A percentile compares a stretch with the other conserved stretches of the same genome.
These are phyloP conservation scores for Pangasius djambal DNA, from an alignment of 2,797 vertebrate genomes.

Conservation along the genomic window DNA sequence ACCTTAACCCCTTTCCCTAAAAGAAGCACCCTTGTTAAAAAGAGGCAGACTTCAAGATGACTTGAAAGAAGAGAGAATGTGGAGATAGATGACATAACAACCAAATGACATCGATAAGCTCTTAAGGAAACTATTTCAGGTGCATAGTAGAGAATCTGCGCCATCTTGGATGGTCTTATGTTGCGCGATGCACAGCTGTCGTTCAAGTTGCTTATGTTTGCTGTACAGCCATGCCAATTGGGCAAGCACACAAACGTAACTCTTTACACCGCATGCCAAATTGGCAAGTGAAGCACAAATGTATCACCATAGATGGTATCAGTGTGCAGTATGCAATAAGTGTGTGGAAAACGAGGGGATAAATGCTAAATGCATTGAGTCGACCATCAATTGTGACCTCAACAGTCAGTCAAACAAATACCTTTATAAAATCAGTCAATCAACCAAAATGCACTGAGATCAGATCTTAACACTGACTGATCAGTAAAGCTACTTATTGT, in stretches of 20 bases:
- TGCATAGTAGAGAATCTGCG: neutral
- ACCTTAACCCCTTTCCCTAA: neutral
- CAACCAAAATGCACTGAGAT: neutral
- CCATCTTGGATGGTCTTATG: conserved; percentile 26
- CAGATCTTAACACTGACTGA: neutral
- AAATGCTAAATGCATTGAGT: neutral
- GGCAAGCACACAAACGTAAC: conserved; percentile 6
- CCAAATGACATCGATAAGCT: conserved; percentile 10
- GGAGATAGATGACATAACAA: neutral
- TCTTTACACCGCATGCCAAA: conserved; percentile 22
- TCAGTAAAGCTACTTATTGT: neutral
- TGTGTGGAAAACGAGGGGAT: conserved; percentile 7
- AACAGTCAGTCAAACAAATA: neutral
- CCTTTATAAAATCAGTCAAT: neutral
- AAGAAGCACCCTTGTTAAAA: conserved; percentile 57
- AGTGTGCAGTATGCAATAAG: conserved; percentile 15
- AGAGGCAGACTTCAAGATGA: conserved; percentile 38
- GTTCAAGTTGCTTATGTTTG: conserved; percentile 12
- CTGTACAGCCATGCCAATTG: neutral
- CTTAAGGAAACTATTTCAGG: conserved; percentile 32
- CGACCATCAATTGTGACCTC: neutral
- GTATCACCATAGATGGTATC: conserved; percentile 49
- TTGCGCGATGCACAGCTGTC: neutral
- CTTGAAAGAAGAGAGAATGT: neutral
- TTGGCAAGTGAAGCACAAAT: conserved; percentile 35